These are phyloP conservation scores for Protobothrops flavoviridis DNA, from an alignment of 2,113 vertebrate genomes.

Conservation along the genomic window DNA sequence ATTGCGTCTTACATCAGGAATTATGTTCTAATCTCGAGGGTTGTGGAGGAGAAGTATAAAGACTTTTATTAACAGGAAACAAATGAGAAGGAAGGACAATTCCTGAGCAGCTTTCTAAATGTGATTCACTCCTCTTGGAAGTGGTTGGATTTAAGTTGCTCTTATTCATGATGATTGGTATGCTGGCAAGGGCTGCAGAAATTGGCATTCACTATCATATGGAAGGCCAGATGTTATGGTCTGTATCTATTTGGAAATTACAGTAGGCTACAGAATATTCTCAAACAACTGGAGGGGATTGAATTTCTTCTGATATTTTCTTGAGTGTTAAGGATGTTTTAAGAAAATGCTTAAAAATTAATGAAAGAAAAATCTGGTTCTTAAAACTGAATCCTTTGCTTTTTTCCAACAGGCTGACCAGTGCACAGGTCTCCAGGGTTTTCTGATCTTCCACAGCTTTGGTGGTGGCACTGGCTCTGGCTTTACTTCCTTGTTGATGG, in stretches of 20 bases:
- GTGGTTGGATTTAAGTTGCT: neutral
- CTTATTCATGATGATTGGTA: neutral
- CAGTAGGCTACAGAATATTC: neutral
- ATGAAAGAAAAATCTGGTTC: neutral
- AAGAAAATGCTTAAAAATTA: neutral
- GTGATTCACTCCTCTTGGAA: neutral
- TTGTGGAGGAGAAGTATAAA: neutral
- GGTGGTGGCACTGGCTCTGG: constrained; percentile 64
- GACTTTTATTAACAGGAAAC: neutral
- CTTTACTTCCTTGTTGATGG: constrained; percentile 27
- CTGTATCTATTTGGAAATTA: neutral
- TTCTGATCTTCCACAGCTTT: constrained; percentile 71
- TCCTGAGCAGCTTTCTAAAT: neutral
- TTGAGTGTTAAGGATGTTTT: neutral
- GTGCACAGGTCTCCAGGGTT: constrained; percentile 68
- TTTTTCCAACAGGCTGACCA: constrained; percentile 56
- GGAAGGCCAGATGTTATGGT: neutral
- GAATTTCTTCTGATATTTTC: neutral
- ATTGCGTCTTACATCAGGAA: neutral
- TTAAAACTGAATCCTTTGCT: neutral
- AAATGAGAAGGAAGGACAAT: neutral
- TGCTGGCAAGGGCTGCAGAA: neutral
- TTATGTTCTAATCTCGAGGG: neutral
- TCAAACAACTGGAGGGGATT: neutral
- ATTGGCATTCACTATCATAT: neutral